Evolutionary conservation across 35 echinoderm and acorn worm genomes (phyloP).

Genomic region (Heliocidaris erythrogramma): DNA sequence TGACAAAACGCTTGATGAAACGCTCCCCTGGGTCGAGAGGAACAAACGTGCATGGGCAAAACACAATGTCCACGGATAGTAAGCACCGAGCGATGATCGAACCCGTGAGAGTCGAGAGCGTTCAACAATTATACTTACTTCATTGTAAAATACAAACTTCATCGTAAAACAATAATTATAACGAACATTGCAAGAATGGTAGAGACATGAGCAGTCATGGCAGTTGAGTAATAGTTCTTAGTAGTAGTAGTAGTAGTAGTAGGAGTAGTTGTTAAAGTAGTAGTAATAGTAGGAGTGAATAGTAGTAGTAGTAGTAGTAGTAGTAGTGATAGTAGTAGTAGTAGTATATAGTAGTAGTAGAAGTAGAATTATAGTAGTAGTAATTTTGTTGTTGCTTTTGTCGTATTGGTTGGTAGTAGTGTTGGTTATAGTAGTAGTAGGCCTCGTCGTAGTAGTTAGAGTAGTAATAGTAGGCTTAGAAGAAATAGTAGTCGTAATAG

Average conservation of each 20-base stretch:
- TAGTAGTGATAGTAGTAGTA: background rate
- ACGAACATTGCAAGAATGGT: too few relatives aligned
- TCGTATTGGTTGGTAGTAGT: background rate
- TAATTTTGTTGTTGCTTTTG: background rate
- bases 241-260: background rate
- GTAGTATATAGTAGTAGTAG: background rate
- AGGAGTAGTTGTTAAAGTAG: background rate
- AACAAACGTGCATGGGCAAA: too few relatives aligned
- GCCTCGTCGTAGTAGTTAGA: background rate
- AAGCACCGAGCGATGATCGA: too few relatives aligned
- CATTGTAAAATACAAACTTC: too few relatives aligned
- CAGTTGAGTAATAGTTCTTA: background rate
- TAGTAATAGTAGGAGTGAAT: background rate
- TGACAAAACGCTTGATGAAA: too few relatives aligned
- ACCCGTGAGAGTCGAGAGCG: too few relatives aligned
- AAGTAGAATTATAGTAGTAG: too few relatives aligned
- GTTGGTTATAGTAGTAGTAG: background rate
- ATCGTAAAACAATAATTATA: too few relatives aligned
- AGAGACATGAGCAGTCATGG: background rate
- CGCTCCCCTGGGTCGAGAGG: too few relatives aligned
- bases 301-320: background rate
- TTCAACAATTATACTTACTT: too few relatives aligned
- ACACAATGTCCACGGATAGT: too few relatives aligned
- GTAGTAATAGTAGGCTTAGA: background rate
- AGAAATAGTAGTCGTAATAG: background rate